Base-by-base conservation (phyloP, 2,797 vertebrate genomes). In the Cyclura pinguis region DNA sequence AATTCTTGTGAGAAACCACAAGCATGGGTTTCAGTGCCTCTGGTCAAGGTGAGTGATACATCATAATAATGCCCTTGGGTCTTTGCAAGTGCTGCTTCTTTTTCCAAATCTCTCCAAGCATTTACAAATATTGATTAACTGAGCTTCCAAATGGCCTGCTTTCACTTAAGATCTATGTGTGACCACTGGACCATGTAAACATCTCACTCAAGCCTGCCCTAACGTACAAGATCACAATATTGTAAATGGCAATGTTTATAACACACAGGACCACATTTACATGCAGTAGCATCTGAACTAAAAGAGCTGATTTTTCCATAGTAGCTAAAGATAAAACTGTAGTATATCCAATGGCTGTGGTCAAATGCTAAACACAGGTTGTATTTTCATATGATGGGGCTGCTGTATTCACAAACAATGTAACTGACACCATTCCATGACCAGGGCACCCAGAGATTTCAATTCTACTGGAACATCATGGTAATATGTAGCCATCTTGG, bases 51-150 rank as follows among this genome's bases (percentile, higher is more conserved):
- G 29, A 62, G 55, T 55, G 74, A 85, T 62, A 24, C n/a, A 91
- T 89, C 35, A 81, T 78, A 62, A 89, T 59, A 83, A 77, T 84
- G 57, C 22, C 59, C 52, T 80, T 77, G 80, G 35, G 6, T 62
- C n/a, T 77, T 77, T 42, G 47, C 77, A 22, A 91, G 16, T 42
- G 38, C n/a, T 77, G 38, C 14, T 42, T 78, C 73, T 57, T 24
- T 86, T 64, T 52, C 72, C 29, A n/a, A 57, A 64, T 62, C 50
- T 89, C 76, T 80, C 42, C 73, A 77, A 84, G 57, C 73, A 64
- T 67, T 84, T 67, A 77, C n/a, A 87, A n/a, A 69, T 84, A 88
- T 91, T 91, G 90, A 78, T 78, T 78, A 89, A 84, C 55, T 84
- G 90, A 87, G 85, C 35, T 78, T 87, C 47, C 86, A 84, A 69